Base-by-base conservation (phyloP, 2,797 vertebrate species). In the Neomorphus geoffroyi region DNA sequence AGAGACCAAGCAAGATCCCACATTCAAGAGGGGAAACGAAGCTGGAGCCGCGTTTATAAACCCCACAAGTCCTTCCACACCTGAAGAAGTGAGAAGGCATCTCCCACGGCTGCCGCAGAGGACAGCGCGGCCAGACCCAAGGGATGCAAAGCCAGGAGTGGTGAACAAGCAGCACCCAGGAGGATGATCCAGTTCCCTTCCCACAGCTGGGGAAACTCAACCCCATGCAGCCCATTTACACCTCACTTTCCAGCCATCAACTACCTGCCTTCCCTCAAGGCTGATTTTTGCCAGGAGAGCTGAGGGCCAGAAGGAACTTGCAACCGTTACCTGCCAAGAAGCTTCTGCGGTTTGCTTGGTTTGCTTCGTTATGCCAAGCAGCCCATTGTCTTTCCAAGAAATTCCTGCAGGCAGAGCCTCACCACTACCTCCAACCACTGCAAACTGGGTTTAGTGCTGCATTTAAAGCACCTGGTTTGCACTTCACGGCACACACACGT, bases 81-180 rank as follows among this genome's bases (percentile, higher is more conserved):
- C 66, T 13, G 51, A 30, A 30, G 46, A 18, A 43, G 41, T 1
- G 4, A 71, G 80, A 18, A 37, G 16, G 74, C 58, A 64, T 41
- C 62, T 88, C 41, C 77, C 23, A 8, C 1, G 46, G 69, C 21
- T 33, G 21, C 32, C 1, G 2, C 69, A 30, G 45, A 32, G 61
- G n/a, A 45, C 0, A 0, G 46, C 3, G 6, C 17, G 14, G 54
- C 39, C 18, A 18, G n/a, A 45, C 30, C 62, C 1, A 7, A 35
- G 30, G 53, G 48, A 33, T 3, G 33, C 57, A 26, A 30, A 32
- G 43, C 15, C 9, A 18, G 11, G 26, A 24, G 32, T 27, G 65
- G 21, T 10, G 53, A 81, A 61, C 8, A 18, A 50, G 71, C 79
- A 77, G 79, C 43, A n/a, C 24, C 51, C 70, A 35, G 83, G 39